A percentile compares a stretch with the other conserved stretches of the same genome.
Conservation (phyloP, 2,797 vertebrate species). For the Knipowitschia caucasica region DNA sequence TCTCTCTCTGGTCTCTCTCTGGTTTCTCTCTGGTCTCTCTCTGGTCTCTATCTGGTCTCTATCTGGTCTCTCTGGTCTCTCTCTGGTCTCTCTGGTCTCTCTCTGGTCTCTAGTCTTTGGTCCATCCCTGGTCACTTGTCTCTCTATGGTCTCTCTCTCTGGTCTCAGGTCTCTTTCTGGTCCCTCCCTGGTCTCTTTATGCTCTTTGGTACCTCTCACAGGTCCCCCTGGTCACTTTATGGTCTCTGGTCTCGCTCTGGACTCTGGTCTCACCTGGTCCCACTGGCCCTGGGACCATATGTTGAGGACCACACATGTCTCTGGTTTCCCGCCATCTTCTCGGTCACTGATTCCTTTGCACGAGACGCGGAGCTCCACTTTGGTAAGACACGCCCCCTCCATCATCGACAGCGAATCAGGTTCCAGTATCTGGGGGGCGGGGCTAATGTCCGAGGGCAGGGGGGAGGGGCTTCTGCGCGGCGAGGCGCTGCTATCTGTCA, state of each 20-base stretch:
- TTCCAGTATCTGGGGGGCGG: conserved; percentile 83
- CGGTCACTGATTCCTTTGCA: conserved; percentile 92
- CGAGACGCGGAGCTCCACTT: conserved; percentile 90
- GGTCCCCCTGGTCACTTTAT: neutral
- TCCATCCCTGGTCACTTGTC: neutral
- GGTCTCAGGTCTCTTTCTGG: too few relatives aligned
- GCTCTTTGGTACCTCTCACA: too few relatives aligned
- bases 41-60: too few relatives aligned
- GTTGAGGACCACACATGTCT: conserved; percentile 92
- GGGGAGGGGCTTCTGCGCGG: too few relatives aligned
- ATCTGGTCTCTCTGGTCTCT: too few relatives aligned
- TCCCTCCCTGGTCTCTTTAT: neutral
- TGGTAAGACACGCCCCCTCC: conserved; percentile 89
- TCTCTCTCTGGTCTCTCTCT: too few relatives aligned
- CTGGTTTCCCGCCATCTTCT: conserved; percentile 91
- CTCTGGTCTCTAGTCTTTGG: neutral
- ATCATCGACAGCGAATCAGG: conserved; percentile 92
- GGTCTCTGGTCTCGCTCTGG: neutral
- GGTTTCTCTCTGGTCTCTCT: too few relatives aligned
- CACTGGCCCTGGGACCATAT: conserved; percentile 95
- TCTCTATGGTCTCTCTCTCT: neutral
- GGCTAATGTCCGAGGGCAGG: conserved; percentile 3
- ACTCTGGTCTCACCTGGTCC: conserved; percentile 84
- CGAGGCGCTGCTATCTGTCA: neutral
- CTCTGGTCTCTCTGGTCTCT: too few relatives aligned